Percentiles rank a stretch among this genome's conserved stretches.
Evolutionary conservation across 2,797 vertebrate genomes (phyloP).

Genomic region (Tenualosa thibaudeaui): DNA sequence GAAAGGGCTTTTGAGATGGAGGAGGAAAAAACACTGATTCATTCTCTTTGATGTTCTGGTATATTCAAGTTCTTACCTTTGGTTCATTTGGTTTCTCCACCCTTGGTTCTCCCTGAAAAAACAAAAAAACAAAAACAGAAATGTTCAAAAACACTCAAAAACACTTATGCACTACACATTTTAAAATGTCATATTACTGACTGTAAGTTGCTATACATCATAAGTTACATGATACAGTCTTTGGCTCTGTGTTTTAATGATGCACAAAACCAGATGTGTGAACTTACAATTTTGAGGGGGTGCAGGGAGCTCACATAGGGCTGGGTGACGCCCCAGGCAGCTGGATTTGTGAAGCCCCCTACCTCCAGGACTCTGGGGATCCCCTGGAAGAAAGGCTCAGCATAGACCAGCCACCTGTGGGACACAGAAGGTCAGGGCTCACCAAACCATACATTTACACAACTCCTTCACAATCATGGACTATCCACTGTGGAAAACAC

Average conservation of each 20-base stretch:
- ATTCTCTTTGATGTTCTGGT: not conserved
- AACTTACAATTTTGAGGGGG: conserved; percentile 88
- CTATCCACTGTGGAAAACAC: not conserved
- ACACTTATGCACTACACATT: not conserved
- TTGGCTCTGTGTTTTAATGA: not conserved
- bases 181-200: too few species aligned
- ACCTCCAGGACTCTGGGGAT: conserved; percentile 86
- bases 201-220: not conserved
- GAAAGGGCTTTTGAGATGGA: not conserved
- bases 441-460: not conserved
- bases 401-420: conserved; percentile 89
- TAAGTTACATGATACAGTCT: not conserved
- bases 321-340: conserved; percentile 85
- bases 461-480: not conserved
- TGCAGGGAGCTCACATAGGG: conserved; percentile 85
- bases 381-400: conserved; percentile 88
- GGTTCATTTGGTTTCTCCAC: conserved; percentile 86
- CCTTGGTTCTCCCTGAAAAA: conserved; percentile 83
- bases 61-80: conserved; percentile 70
- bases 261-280: not conserved
- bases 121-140: not conserved
- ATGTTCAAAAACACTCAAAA: not conserved
- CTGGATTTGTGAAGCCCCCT: conserved; percentile 81
- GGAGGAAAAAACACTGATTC: not conserved
- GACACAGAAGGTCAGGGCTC: not conserved